phyloP scores from a whole-genome alignment of 2,888 invertebrate species.

The Nomada fucata region DNA sequence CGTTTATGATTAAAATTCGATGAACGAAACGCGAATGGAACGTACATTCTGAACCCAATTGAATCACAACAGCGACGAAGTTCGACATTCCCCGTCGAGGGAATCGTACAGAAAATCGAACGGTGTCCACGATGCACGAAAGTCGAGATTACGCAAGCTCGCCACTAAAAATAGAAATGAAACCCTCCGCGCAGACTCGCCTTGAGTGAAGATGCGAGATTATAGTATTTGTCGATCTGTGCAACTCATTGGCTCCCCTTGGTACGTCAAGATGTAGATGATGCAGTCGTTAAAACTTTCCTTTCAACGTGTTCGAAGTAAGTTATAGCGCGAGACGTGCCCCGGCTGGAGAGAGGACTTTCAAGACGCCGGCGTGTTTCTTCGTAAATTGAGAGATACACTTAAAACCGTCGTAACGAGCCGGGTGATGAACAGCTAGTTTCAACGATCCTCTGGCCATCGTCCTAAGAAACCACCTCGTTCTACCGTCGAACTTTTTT shows the following conservation, averaged over 20 bases:
- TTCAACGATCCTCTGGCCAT: neutral
- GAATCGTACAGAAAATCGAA: too few species aligned
- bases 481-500: neutral
- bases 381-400: constrained; percentile 26
- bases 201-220: too few species aligned
- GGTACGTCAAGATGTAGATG: constrained; percentile 5
- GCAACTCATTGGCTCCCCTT: neutral
- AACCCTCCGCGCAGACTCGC: too few species aligned
- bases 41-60: too few species aligned
- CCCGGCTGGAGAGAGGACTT: constrained; percentile 4
- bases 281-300: constrained; percentile 35
- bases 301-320: constrained; percentile 17
- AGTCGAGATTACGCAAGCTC: too few species aligned
- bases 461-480: neutral
- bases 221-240: too few species aligned
- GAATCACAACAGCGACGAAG: too few species aligned
- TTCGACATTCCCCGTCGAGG: too few species aligned
- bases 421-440: constrained; percentile 17
- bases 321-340: constrained; percentile 17
- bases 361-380: constrained; percentile 18
- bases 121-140: too few species aligned
- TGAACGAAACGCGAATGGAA: too few species aligned
- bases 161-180: neutral
- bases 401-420: constrained; percentile 20
- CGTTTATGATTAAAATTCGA: too few species aligned